Evolutionary conservation across 2,113 vertebrate species (phyloP).

Genomic region (Microtus ochrogaster): DNA sequence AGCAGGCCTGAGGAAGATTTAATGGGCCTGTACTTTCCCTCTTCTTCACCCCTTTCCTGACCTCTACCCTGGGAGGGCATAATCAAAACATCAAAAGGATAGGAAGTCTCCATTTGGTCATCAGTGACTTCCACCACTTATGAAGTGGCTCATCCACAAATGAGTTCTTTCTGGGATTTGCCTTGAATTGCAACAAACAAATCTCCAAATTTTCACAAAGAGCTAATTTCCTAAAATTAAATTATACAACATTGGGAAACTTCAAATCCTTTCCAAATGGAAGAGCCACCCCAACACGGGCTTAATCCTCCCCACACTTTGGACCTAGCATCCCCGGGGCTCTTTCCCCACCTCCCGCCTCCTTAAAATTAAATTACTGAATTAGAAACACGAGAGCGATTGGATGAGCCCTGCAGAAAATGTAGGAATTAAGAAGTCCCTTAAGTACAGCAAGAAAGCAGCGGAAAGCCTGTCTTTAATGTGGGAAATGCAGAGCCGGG

Average conservation of each 20-base stretch:
- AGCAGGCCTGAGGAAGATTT: conserved; percentile 54
- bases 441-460: background rate
- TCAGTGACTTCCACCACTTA: conserved; percentile 29
- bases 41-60: conserved; percentile 50
- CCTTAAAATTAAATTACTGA: conserved; percentile 1
- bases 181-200: conserved; percentile 26
- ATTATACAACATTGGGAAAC: background rate
- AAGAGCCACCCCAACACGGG: background rate
- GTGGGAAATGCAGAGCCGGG: background rate
- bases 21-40: conserved; percentile 53
- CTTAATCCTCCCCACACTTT: background rate
- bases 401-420: background rate
- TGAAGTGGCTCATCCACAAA: background rate
- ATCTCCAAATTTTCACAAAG: conserved; percentile 24
- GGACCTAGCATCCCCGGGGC: too few species aligned
- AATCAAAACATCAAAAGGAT: conserved; percentile 69
- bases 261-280: background rate
- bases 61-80: conserved; percentile 44
- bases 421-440: background rate
- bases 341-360: background rate
- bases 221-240: conserved; percentile 13
- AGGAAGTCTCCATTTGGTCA: conserved; percentile 58
- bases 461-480: background rate
- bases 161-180: conserved; percentile 20
- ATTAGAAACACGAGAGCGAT: background rate